Conservation (phyloP, 2,113 vertebrate species). For the Lichenostomus cassidix region DNA sequence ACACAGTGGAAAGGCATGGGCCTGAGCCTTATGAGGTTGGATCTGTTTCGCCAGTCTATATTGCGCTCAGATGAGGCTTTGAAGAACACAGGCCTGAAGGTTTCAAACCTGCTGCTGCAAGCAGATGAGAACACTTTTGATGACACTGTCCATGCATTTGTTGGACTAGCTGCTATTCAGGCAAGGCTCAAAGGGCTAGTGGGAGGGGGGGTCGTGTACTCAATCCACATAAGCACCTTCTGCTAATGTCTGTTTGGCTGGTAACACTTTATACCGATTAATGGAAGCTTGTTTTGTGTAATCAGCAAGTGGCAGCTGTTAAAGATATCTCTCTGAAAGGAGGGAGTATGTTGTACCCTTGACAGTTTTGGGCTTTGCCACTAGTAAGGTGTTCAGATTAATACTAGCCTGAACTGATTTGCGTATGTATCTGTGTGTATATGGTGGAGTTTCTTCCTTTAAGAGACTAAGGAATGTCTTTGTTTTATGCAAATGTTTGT, state of each 20-base stretch:
- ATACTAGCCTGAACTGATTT: not conserved
- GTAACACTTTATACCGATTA: fast-evolving
- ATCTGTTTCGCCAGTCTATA: slow-evolving; percentile 85
- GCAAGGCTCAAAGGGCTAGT: slow-evolving; percentile 55
- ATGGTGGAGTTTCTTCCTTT: not conserved
- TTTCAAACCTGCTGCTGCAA: slow-evolving; percentile 84
- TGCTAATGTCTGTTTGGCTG: not conserved
- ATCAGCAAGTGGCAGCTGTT: not conserved
- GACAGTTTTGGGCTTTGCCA: not conserved
- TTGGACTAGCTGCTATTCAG: slow-evolving; percentile 93
- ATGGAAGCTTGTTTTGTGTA: not conserved
- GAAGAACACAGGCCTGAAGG: slow-evolving; percentile 82
- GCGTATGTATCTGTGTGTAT: fast-evolving
- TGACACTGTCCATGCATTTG: slow-evolving; percentile 86
- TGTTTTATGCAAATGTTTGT: not conserved
- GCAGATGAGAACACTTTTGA: slow-evolving; percentile 86
- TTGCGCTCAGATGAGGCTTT: slow-evolving; percentile 83
- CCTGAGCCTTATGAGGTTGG: slow-evolving; percentile 86
- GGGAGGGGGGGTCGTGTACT: not conserved
- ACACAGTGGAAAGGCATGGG: slow-evolving; percentile 95
- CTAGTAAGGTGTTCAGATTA: not conserved
- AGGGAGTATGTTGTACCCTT: not conserved
- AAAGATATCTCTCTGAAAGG: not conserved
- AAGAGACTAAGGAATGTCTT: not conserved
- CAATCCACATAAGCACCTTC: not conserved